Evolutionary conservation across 2,888 invertebrate genomes (phyloP).

Genomic region (Ernsta delagoae): DNA sequence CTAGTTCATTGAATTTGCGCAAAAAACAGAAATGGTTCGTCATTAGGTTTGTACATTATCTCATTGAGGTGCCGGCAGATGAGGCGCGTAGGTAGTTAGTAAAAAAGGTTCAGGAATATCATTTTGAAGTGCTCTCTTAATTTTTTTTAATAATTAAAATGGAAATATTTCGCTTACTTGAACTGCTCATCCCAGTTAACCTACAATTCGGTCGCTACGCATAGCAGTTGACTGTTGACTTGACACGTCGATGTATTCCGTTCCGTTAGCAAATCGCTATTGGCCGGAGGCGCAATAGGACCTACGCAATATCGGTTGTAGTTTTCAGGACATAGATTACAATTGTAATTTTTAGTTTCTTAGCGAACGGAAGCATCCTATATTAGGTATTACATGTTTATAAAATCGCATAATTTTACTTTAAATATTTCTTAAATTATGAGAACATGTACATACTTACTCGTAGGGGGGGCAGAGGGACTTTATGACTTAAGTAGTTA

Average conservation of each 20-base stretch:
- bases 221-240: constrained; percentile 45
- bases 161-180: background rate
- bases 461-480: too few relatives aligned
- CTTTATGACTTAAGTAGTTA: too few relatives aligned
- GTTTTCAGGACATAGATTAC: constrained; percentile 39
- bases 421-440: too few relatives aligned
- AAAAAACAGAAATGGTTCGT: background rate
- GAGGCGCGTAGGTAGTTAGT: background rate
- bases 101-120: too few relatives aligned
- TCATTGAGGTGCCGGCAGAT: background rate
- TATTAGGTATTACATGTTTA: too few relatives aligned
- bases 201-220: constrained; percentile 5
- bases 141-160: too few relatives aligned
- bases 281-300: background rate
- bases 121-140: too few relatives aligned
- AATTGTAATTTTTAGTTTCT: background rate
- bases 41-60: background rate
- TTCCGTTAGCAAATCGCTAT: constrained; percentile 20
- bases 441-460: too few relatives aligned
- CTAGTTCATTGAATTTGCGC: constrained; percentile 45
- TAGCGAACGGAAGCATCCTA: background rate
- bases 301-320: background rate
- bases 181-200: background rate
- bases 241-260: constrained; percentile 46
- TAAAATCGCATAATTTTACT: too few relatives aligned